Evolutionary conservation across 2,797 vertebrate genomes (phyloP).

Genomic region (Chaetophractus vellerosus): DNA sequence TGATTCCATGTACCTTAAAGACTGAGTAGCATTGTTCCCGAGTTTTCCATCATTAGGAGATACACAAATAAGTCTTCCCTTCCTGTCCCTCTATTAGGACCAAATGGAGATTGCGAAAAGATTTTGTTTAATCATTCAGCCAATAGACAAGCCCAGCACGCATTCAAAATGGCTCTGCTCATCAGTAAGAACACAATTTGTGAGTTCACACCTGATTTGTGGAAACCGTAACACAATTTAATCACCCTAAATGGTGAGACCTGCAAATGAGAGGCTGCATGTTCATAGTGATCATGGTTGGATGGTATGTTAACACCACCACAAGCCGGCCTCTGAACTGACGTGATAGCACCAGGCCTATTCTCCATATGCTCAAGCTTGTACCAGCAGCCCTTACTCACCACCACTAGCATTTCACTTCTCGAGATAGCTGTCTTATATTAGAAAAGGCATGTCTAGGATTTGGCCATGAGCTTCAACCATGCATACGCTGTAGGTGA

Average conservation of each 20-base stretch:
- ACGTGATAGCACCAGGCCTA: neutral
- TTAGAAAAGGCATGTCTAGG: neutral
- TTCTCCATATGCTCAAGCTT: neutral
- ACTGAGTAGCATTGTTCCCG: neutral
- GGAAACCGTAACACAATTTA: neutral
- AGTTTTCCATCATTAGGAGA: neutral
- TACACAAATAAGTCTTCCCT: neutral
- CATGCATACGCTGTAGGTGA: neutral
- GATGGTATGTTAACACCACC: neutral
- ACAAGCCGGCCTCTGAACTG: slow-evolving; percentile 27
- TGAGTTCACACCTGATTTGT: slow-evolving; percentile 50
- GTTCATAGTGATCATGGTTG: neutral
- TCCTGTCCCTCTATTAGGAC: neutral
- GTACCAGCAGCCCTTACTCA: neutral
- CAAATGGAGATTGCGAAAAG: slow-evolving; percentile 54
- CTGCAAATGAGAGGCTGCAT: neutral
- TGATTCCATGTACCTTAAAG: neutral
- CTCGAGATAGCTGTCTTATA: neutral
- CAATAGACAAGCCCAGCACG: slow-evolving; percentile 43
- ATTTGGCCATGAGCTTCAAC: neutral
- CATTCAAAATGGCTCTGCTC: slow-evolving; percentile 39
- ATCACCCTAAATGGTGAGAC: neutral
- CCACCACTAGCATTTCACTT: neutral
- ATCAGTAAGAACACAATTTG: slow-evolving; percentile 14
- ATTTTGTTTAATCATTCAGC: slow-evolving; percentile 50